Evolutionary conservation across 1,140 invertebrate species (phyloP), one percentile per base, ranked within the genome.

Genomic region (Cecropterus lyciades): DNA sequence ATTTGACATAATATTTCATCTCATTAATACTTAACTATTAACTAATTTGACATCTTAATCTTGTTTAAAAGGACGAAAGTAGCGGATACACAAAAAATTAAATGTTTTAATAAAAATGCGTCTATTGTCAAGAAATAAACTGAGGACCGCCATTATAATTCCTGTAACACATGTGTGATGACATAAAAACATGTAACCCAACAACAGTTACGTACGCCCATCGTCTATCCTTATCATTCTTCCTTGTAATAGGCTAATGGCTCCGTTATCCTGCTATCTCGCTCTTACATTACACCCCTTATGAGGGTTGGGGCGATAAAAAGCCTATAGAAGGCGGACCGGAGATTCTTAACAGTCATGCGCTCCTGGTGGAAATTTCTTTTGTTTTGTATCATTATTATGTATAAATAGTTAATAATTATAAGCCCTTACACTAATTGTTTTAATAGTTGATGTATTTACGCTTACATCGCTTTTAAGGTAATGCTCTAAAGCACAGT

Each of bases 251-350:
- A 69, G 52, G 45, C 75, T 73, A 78, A 77, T 79, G 68, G 70
- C 55, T 40, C 46, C 70, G 67, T 80, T 83, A 83, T 82, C 46
- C 67, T 56, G 48, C 77, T 63, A 57, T 87, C 85, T 79, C 79
- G 62, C 62, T 86, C 71, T 11, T 67, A 72, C 65, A 62, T 60
- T 67, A 59, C 65, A 64, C 55, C 46, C 67, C 62, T 67, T 13
- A 33, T 9, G 33, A 49, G 68, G 53, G 75, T 69, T 75, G 76
- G 74, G 72, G 84, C 63, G 57, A 80, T 85, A 85, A 87, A 86
- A 84, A 75, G 83, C 86, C 84, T 89, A 89, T 69, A 64, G 73
- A 69, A 60, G 72, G 63, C 70, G 70, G 63, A 45, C 27, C 48
- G 24, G 48, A 37, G 24, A 7, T 30, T 9, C 11, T n/a, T 14